A percentile compares a stretch with the other conserved stretches of the same genome.
phyloP scores from a whole-genome alignment of 2,888 invertebrate genomes.

The Sesia apiformis region DNA sequence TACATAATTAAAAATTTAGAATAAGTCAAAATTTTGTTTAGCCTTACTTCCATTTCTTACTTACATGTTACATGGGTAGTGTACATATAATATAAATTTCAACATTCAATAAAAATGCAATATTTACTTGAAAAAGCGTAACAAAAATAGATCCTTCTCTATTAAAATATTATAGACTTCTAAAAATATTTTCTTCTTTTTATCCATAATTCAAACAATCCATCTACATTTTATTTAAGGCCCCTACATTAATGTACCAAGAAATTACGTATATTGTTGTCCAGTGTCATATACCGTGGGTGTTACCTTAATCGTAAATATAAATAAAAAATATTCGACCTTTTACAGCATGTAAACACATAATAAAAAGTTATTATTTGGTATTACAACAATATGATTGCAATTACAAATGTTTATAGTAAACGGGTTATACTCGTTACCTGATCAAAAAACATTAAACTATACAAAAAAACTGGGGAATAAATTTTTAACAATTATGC shows the following conservation, averaged over 20 bases:
- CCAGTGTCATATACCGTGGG: slow-evolving; percentile 39
- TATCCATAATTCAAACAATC: slow-evolving; percentile 38
- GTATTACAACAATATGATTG: slow-evolving; percentile 63
- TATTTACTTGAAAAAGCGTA: slow-evolving; percentile 53
- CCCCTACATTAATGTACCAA: slow-evolving; percentile 58
- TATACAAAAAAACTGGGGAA: slow-evolving; percentile 39
- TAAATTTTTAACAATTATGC: slow-evolving; percentile 38
- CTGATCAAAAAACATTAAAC: slow-evolving; percentile 29
- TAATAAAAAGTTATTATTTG: slow-evolving; percentile 61
- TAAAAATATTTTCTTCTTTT: slow-evolving; percentile 47
- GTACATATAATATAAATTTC: slow-evolving; percentile 9
- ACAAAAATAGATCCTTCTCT: slow-evolving; percentile 65
- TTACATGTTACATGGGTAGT: neutral
- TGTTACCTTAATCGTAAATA: slow-evolving; percentile 31
- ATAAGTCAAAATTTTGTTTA: too few relatives aligned
- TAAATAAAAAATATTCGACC: slow-evolving; percentile 53
- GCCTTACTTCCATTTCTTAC: neutral
- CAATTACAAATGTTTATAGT: slow-evolving; percentile 37
- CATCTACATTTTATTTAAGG: slow-evolving; percentile 45
- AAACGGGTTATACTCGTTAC: slow-evolving; percentile 61
- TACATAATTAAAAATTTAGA: too few relatives aligned
- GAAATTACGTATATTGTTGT: slow-evolving; percentile 57
- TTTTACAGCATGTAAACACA: slow-evolving; percentile 50
- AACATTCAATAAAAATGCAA: slow-evolving; percentile 41
- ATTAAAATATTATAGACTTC: slow-evolving; percentile 48